phyloP scores from a whole-genome alignment of 2,888 invertebrate species.

The Thelaira solivaga region DNA sequence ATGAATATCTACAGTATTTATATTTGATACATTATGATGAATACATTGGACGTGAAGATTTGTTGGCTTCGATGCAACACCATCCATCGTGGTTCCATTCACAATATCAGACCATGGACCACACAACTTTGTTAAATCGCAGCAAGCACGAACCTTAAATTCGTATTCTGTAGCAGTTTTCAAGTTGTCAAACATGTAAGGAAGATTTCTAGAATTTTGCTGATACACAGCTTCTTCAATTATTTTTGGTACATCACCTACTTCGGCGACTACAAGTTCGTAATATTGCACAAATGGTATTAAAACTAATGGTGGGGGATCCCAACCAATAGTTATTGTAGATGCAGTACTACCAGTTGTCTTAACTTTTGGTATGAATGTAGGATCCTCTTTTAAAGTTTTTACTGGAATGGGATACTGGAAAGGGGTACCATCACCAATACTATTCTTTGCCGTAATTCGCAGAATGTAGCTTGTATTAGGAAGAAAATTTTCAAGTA shows the following conservation, averaged over 20 bases:
- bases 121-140: slow-evolving; percentile 85
- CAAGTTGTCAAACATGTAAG: slow-evolving; percentile 87
- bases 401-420: slow-evolving; percentile 79
- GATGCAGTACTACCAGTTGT: slow-evolving; percentile 83
- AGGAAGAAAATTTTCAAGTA: slow-evolving; percentile 82
- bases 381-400: slow-evolving; percentile 85
- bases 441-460: slow-evolving; percentile 82
- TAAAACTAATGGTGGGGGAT: slow-evolving; percentile 81
- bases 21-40: slow-evolving; percentile 78
- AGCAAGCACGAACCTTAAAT: slow-evolving; percentile 89
- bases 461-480: slow-evolving; percentile 83
- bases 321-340: slow-evolving; percentile 90
- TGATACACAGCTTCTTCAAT: slow-evolving; percentile 81
- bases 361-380: slow-evolving; percentile 86
- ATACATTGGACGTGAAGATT: slow-evolving; percentile 83
- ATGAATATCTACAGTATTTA: slow-evolving; percentile 82
- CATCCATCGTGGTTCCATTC: slow-evolving; percentile 90
- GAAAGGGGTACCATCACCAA: slow-evolving; percentile 80
- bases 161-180: slow-evolving; percentile 88
- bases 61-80: slow-evolving; percentile 85
- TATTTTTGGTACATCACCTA: slow-evolving; percentile 78
- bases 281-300: slow-evolving; percentile 87
- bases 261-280: slow-evolving; percentile 82
- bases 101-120: slow-evolving; percentile 87
- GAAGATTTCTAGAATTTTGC: slow-evolving; percentile 81